These are phyloP conservation scores for Meleagris gallopavo DNA, from an alignment of 2,113 vertebrate species.

Conservation along the genomic window DNA sequence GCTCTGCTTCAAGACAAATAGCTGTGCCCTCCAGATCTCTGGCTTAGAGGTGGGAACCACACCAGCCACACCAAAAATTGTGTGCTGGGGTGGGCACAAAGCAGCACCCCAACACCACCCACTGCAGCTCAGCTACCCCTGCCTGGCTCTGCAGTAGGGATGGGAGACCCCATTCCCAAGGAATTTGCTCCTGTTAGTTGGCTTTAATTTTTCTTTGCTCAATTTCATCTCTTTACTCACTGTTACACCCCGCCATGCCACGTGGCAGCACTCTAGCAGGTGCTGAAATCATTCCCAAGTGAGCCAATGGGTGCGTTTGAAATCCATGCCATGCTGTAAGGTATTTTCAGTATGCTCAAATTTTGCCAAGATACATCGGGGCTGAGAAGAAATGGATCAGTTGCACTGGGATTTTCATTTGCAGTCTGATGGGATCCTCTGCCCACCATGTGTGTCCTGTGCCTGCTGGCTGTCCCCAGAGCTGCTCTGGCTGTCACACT, in stretches of 20 bases:
- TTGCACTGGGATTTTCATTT: background rate
- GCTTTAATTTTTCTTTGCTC: constrained; percentile 33
- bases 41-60: background rate
- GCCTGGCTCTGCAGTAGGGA: background rate
- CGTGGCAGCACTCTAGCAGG: constrained; percentile 20
- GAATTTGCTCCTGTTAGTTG: constrained; percentile 25
- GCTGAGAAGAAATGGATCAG: background rate
- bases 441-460: background rate
- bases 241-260: background rate
- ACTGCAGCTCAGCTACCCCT: background rate
- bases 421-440: accelerated
- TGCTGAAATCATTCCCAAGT: background rate
- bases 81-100: no score
- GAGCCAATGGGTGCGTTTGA: constrained; percentile 1
- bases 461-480: background rate
- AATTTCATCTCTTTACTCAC: background rate
- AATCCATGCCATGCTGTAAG: background rate
- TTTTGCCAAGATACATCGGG: background rate
- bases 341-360: background rate
- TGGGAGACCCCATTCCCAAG: background rate
- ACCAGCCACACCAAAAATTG: no score
- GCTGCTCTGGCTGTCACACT: background rate
- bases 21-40: accelerated
- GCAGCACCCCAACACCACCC: background rate
- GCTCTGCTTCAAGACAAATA: background rate